Base-by-base conservation (phyloP, 2,888 invertebrate species). In the Sinohyriopsis cumingii region DNA sequence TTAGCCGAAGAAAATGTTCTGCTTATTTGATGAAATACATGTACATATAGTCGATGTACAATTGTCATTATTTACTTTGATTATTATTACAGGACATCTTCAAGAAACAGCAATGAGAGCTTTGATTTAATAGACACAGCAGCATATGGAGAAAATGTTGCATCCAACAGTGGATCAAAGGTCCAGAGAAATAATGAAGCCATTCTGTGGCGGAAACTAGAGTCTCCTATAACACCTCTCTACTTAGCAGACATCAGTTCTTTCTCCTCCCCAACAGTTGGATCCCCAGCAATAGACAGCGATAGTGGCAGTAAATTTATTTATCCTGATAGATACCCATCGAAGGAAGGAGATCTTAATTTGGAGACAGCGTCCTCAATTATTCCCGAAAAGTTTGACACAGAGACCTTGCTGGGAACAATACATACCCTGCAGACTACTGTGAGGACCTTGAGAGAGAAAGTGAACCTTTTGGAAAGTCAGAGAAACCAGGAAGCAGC, bases 371-470 rank as follows among this genome's bases (percentile, higher is more conserved):
- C 3, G 15, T 45, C 45, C 45, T 45, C 45, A 45, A 45, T 15
- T 45, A 45, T 45, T 15, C 15, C 45, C 2, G 45, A 12, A 45
- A 45, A 45, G 45, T 15, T 15, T 45, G 45, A 57, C 25, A 68
- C 67, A 19, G 33, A 64, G 54, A 76, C 73, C 24, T 70, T 80
- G 25, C 75, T 71, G 55, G 71, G 71, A 18, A 75, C 75, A 57
- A 65, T 79, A 19, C 63, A 59, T n/a, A 67, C 71, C 54, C 68
- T 80, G 66, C 74, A 80, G 63, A 63, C 60, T 67, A 72, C 68
- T 19, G 79, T 79, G 63, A 61, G 63, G 55, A 59, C 63, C 45
- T 69, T 75, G 53, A 65, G 69, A 56, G 61, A 65, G 19, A 60
- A 57, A 62, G 61, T 74, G 56, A 64, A 67, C 24, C 59, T 28